Base-by-base conservation (phyloP, 2,888 invertebrate genomes). In the Onchidella celtica region DNA sequence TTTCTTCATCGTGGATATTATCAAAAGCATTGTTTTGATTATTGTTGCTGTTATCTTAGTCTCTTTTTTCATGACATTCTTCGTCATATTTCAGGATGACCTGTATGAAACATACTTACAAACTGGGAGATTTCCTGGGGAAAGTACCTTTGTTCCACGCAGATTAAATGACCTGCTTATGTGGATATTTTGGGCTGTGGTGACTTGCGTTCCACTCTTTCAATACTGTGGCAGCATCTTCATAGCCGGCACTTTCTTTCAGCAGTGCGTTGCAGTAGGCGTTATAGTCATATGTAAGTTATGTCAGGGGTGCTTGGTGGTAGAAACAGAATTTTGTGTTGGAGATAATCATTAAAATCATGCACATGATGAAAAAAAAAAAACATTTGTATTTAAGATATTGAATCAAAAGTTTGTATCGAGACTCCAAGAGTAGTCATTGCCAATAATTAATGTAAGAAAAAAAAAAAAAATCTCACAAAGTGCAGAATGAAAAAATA, bases 211-310 rank as follows among this genome's bases (percentile, higher is more conserved):
- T 21, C 92, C 93, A 9, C 87, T 92, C 55, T 86, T 90, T 63
- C 87, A 89, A 59, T 90, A 90, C 77, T 73, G 91, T 17, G 84
- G 81, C 34, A 86, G 83, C 66, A 82, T 92, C 27, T 83, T 93
- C 40, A 75, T 90, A 21, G 85, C 87, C 9, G 97, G 97, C 24
- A 96, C 96, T 86, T 94, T 96, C 17, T 88, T 96, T 38, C 95
- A 96, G 91, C 95, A 96, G 92, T 95, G 95, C 9, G 94, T 96
- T 90, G 96, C 95, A 85, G 94, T 95, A 89, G 95, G 95, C 83
- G 95, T 97, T 87, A 95, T 97, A 87, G 94, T 95, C 87, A 94
- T 95, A 90, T 96, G 97, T 97, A 94, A 96, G 97, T 96, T 47
- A 21, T 66, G 82, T 90, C 86, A 17, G 77, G 87, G 17, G 38